These are phyloP conservation scores for Spicauda simplicius DNA, from an alignment of 2,888 invertebrate genomes.

Conservation along the genomic window DNA sequence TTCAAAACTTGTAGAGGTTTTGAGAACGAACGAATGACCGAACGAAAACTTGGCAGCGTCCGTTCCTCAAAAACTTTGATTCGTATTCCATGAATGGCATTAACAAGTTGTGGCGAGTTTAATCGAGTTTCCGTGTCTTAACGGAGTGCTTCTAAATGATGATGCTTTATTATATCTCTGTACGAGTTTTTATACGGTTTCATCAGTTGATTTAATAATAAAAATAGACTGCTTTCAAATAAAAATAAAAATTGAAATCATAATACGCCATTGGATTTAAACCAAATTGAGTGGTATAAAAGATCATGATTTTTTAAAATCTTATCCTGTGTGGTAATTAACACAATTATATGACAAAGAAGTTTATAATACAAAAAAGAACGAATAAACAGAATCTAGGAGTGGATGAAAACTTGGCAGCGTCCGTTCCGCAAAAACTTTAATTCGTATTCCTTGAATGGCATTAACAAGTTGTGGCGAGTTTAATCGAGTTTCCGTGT, in stretches of 20 bases:
- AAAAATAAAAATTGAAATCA: too few relatives aligned
- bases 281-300: too few relatives aligned
- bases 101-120: constrained; percentile 46
- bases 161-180: background rate
- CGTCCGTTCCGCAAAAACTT: constrained; percentile 47
- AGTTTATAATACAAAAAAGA: background rate
- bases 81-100: constrained; percentile 65
- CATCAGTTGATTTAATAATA: background rate
- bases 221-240: too few relatives aligned
- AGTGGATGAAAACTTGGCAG: constrained; percentile 8
- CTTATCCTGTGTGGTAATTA: too few relatives aligned
- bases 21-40: background rate
- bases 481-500: constrained; percentile 51
- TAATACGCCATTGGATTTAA: too few relatives aligned
- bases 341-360: too few relatives aligned
- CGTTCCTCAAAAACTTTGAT: constrained; percentile 56
- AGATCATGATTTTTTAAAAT: too few relatives aligned
- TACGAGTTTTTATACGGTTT: background rate
- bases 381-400: background rate
- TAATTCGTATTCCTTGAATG: constrained; percentile 70
- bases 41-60: constrained; percentile 10
- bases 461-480: constrained; percentile 44
- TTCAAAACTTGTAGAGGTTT: background rate
- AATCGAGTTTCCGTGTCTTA: constrained; percentile 48
- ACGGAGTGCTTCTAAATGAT: background rate